These are phyloP conservation scores for Cichlasoma orientale DNA, from an alignment of 2,797 vertebrate species.

Conservation along the genomic window DNA sequence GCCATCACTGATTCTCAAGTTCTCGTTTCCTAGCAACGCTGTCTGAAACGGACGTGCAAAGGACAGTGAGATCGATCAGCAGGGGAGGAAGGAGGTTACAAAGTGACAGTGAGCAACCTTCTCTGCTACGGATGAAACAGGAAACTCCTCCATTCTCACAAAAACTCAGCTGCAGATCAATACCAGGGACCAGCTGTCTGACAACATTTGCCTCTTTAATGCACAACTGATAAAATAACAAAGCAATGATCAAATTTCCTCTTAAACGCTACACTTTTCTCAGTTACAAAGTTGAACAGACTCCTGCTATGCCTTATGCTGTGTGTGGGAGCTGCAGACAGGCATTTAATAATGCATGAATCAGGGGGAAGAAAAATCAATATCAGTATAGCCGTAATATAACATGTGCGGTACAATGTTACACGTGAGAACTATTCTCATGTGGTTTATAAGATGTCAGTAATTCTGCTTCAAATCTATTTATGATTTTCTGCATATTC, in stretches of 20 bases:
- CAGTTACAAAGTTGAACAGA: constrained; percentile 12
- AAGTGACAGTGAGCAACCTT: constrained; percentile 51
- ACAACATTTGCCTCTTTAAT: background rate
- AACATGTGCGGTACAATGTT: constrained; percentile 58
- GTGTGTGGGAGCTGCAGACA: constrained; percentile 51
- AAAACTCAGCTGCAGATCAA: constrained; percentile 8
- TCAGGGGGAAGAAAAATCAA: constrained; percentile 60
- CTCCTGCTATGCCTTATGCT: constrained; percentile 11
- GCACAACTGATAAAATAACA: background rate
- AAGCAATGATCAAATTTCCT: background rate
- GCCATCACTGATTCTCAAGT: constrained; percentile 48
- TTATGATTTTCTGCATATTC: constrained; percentile 13
- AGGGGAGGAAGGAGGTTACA: constrained; percentile 42
- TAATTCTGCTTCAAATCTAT: constrained; percentile 11
- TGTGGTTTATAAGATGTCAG: constrained; percentile 73
- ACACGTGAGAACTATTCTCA: constrained; percentile 81
- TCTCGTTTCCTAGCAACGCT: constrained; percentile 74
- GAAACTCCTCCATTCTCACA: constrained; percentile 31
- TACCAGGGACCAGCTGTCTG: background rate
- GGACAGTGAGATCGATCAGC: constrained; percentile 63
- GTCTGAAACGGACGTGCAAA: constrained; percentile 49
- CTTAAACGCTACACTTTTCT: background rate
- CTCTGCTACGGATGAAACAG: constrained; percentile 30
- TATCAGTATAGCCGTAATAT: constrained; percentile 47
- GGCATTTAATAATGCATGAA: constrained; percentile 75